A percentile compares a stretch with the other conserved stretches of the same genome.
Conservation (phyloP, 2,113 vertebrate genomes). For the Furnarius figulus region DNA sequence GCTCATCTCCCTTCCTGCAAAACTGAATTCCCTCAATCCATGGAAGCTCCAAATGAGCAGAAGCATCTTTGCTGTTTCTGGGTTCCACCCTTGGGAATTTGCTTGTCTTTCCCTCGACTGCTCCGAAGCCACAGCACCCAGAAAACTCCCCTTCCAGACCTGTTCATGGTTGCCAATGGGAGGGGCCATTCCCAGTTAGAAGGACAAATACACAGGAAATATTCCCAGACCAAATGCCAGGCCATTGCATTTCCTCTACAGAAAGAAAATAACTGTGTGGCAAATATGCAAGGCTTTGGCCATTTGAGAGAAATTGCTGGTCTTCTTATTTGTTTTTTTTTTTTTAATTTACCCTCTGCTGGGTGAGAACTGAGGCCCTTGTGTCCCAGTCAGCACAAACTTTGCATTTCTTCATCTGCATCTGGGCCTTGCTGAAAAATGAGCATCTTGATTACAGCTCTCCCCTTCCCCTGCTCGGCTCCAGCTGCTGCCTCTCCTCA, state of each 20-base stretch:
- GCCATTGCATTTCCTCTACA: background rate
- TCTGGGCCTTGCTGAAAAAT: conserved; percentile 38
- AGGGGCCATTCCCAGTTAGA: background rate
- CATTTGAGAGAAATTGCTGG: background rate
- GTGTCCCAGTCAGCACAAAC: conserved; percentile 40
- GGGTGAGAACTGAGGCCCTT: background rate
- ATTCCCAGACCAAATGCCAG: background rate
- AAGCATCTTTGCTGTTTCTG: background rate
- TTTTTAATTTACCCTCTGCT: conserved; percentile 20
- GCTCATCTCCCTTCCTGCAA: background rate
- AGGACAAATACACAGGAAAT: background rate
- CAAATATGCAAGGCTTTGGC: background rate
- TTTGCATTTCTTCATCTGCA: conserved; percentile 31
- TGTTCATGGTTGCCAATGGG: background rate
- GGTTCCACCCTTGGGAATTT: background rate
- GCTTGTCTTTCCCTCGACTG: background rate
- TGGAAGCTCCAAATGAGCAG: background rate
- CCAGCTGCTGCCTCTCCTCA: conserved; percentile 28
- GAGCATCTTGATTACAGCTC: background rate
- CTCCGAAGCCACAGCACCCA: background rate
- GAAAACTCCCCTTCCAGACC: background rate
- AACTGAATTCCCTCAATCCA: background rate
- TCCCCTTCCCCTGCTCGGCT: background rate
- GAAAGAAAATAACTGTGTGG: background rate
- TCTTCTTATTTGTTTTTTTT: background rate